Evolutionary conservation across 2,888 invertebrate genomes (phyloP), one percentile per base, ranked within the genome.

Genomic region (Polydrusus cervinus): DNA sequence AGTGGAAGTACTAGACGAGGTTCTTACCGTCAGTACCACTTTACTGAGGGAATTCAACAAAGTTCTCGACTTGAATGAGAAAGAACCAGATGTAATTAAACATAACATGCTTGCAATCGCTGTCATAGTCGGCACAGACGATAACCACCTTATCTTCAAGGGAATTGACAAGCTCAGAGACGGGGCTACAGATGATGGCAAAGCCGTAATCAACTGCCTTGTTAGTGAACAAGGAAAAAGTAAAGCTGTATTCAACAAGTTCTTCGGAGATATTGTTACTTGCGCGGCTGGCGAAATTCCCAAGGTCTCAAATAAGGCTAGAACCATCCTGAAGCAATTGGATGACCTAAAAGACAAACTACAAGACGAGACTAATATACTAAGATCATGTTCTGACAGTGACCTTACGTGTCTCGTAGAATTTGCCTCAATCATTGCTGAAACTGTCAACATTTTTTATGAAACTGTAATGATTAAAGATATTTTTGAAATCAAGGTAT

Each of bases 1-100:
- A 10, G 68, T 55, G 2, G 43, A 38, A 20, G 18, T 55, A 11
- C 14, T 68, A 16, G 25, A 68, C 57, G 11, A 18, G 9, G 20
- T 55, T 9, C 10, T 68, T 13, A 30, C n/a, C 8, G n/a, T 18
- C 6, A 43, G 20, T 38, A 18, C 10, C 11, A 20, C 2, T 2
- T 1, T 55, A 14, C 18, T 68, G 3, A 18, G 40, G 5, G 43
- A 38, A 6, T 18, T 11, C 16, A 66, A 30, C n/a, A 20, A 10
- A 18, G 20, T 68, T n/a, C n/a, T 68, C n/a, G 57, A 38, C n/a
- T 11, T 11, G 3, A 43, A 20, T 40, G 49, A 16, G 16, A 43
- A 34, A 2, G 16, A 40, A 14, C 40, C 38, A 13, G 40, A 55
- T 8, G 20, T 11, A 13, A 16, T 43, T 16, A 66, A 51, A 10